These are phyloP conservation scores for Oreohelix idahoensis DNA, from an alignment of 1,140 invertebrate genomes.

Conservation along the genomic window DNA sequence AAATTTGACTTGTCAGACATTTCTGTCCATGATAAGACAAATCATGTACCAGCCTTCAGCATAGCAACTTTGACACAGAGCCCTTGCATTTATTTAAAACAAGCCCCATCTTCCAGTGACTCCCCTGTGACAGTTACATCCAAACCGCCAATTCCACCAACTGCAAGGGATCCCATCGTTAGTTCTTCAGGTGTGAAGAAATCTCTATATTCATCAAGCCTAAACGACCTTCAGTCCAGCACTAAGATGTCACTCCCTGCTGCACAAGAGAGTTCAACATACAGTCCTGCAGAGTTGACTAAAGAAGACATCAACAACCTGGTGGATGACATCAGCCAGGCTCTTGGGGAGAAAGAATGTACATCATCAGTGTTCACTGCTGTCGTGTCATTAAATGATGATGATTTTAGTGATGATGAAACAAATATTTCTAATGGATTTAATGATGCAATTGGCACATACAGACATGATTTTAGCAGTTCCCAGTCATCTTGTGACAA, in stretches of 20 bases:
- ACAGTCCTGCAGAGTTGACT: background rate
- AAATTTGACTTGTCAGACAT: background rate
- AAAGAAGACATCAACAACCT: conserved; percentile 42
- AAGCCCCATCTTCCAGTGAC: conserved; percentile 17
- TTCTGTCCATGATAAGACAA: background rate
- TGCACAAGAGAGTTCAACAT: background rate
- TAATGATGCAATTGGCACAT: conserved; percentile 54
- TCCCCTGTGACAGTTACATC: conserved; percentile 19
- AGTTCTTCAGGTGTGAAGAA: background rate
- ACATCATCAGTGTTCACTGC: background rate
- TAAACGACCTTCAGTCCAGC: background rate
- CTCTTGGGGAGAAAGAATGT: conserved; percentile 48
- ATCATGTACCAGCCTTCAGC: background rate
- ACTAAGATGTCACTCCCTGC: background rate
- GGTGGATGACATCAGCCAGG: conserved; percentile 47
- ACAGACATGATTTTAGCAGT: conserved; percentile 11
- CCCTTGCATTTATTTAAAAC: background rate
- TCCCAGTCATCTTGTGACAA: background rate
- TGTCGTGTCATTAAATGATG: conserved; percentile 39
- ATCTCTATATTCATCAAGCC: background rate
- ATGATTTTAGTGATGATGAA: conserved; percentile 63
- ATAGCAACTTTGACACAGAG: background rate
- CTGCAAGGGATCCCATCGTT: background rate
- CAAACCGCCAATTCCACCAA: background rate
- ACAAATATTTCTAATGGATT: conserved; percentile 62